A percentile compares a stretch with the other conserved stretches of the same genome.
phyloP scores from a whole-genome alignment of 2,888 invertebrate genomes.

The Hanleya hanleyi region DNA sequence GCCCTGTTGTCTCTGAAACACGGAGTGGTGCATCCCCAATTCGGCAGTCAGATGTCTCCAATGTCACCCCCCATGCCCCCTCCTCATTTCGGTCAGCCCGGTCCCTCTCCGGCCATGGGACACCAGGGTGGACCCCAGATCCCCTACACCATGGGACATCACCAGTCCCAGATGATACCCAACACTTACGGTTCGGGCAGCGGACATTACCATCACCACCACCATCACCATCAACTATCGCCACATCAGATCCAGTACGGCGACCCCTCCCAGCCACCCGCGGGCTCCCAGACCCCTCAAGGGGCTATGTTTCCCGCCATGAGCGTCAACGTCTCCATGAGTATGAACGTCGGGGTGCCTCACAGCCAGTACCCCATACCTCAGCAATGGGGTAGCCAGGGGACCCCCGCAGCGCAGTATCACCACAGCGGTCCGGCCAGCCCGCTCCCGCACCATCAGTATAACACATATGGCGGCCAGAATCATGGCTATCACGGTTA shows the following conservation, averaged over 20 bases:
- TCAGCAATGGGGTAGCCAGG: conserved; percentile 47
- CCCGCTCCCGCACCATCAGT: conserved; percentile 12
- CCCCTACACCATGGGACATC: conserved; percentile 7
- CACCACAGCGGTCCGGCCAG: conserved; percentile 15
- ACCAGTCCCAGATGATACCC: not conserved
- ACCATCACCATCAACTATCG: conserved; percentile 47
- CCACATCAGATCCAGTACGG: conserved; percentile 70
- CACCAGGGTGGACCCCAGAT: not conserved
- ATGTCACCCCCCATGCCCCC: conserved; percentile 48
- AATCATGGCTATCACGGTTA: not conserved
- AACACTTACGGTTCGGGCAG: not conserved
- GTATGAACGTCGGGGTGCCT: conserved; percentile 93
- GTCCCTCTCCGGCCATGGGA: conserved; percentile 37
- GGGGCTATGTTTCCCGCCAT: conserved; percentile 84
- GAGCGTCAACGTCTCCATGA: conserved; percentile 98
- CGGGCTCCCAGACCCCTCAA: conserved; percentile 46
- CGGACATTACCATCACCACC: conserved; percentile 16
- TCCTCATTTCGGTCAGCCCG: conserved; percentile 11
- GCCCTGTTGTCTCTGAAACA: conserved; percentile 90
- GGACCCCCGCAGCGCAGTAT: conserved; percentile 30
- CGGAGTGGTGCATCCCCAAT: conserved; percentile 84
- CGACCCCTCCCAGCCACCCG: conserved; percentile 53
- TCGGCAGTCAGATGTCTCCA: conserved; percentile 74
- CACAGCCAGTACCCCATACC: conserved; percentile 45
- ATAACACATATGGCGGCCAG: conserved; percentile 10